Evolutionary conservation across 2,888 invertebrate genomes (phyloP).

Genomic region (Germaria angustata): DNA sequence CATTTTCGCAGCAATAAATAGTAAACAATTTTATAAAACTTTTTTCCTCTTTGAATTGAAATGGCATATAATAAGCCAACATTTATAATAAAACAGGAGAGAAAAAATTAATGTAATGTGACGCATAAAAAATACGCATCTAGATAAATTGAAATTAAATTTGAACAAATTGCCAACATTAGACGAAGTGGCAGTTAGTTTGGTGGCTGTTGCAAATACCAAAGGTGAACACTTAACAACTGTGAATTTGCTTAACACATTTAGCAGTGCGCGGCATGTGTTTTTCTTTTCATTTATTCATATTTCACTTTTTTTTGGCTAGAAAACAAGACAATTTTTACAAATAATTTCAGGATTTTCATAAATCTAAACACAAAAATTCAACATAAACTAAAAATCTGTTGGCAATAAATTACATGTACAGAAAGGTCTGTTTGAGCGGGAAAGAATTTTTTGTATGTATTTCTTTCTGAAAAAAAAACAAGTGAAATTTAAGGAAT

Average conservation of each 20-base stretch:
- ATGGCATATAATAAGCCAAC: constrained; percentile 52
- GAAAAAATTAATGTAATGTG: not conserved
- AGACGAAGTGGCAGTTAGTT: constrained; percentile 1
- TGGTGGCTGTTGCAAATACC: not conserved
- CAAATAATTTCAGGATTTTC: not conserved
- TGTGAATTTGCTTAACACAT: constrained; percentile 1
- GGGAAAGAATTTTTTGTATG: too few relatives aligned
- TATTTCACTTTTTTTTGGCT: not conserved
- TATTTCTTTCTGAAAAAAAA: too few relatives aligned
- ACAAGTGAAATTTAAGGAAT: too few relatives aligned
- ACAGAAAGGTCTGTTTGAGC: not conserved
- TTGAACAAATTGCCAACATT: constrained; percentile 43
- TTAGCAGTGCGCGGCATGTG: not conserved
- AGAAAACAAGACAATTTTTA: constrained; percentile 10
- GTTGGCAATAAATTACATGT: constrained; percentile 19
- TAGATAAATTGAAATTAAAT: constrained; percentile 14
- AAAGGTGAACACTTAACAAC: constrained; percentile 6
- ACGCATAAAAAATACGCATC: not conserved
- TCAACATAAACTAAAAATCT: constrained; percentile 16
- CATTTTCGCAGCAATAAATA: constrained; percentile 25
- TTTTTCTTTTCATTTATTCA: too few relatives aligned
- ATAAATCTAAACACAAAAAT: constrained; percentile 26
- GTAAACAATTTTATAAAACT: constrained; percentile 7
- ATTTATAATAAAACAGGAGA: not conserved
- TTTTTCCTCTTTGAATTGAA: constrained; percentile 26